Conservation (phyloP, 2,797 vertebrate genomes). For the Anniella stebbinsi region DNA sequence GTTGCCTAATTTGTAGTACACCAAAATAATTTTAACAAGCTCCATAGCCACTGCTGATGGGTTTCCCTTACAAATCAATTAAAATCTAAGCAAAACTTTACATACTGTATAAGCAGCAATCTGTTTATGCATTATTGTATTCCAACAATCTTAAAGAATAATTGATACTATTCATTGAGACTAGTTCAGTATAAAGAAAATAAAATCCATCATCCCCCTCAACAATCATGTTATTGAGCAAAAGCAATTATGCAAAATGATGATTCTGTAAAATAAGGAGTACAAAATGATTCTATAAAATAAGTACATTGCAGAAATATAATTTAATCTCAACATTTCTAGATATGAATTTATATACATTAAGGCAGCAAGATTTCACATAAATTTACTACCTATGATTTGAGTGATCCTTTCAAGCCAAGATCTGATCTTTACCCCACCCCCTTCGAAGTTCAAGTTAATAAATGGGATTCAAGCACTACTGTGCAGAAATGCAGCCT, state of each 20-base stretch:
- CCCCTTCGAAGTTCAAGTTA: not conserved
- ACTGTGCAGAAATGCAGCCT: not conserved
- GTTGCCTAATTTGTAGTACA: conserved; percentile 53
- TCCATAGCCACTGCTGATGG: conserved; percentile 19
- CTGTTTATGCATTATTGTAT: not conserved
- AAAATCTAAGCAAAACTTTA: conserved; percentile 7
- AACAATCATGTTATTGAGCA: not conserved
- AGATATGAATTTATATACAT: conserved; percentile 8
- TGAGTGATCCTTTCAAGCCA: not conserved
- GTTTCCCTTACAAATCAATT: conserved; percentile 35
- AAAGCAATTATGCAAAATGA: conserved; percentile 40
- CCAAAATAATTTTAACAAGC: conserved; percentile 53
- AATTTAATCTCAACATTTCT: conserved; percentile 1
- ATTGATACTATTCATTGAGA: conserved; percentile 28
- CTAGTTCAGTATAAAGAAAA: conserved; percentile 52
- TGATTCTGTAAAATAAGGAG: conserved; percentile 30
- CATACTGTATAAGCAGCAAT: conserved; percentile 43
- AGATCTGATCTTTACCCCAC: not conserved
- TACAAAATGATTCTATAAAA: conserved; percentile 14
- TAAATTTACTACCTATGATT: conserved; percentile 14
- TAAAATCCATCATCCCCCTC: not conserved
- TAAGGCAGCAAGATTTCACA: conserved; percentile 25
- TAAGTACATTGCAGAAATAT: not conserved
- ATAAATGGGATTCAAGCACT: not conserved
- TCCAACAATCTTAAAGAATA: not conserved